Base-by-base conservation (phyloP, 2,797 vertebrate species). In the Acomys russatus region DNA sequence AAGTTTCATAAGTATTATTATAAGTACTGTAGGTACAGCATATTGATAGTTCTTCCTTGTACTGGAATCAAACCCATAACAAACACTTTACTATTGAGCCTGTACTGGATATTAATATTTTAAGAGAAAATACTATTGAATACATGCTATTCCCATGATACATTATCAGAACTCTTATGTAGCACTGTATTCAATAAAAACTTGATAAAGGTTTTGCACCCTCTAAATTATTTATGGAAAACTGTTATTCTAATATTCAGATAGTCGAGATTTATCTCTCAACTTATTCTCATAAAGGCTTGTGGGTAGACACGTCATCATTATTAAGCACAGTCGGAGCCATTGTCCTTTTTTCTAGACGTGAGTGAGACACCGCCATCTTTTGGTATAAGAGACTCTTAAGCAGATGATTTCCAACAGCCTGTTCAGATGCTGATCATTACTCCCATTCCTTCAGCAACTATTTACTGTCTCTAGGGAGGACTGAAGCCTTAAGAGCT, bases 101-200 rank as follows among this genome's bases (percentile, higher is more conserved):
- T 74, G 9, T 61, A 35, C 49, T 35, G 11, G 11, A 87, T 35
- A 28, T 87, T 87, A 22, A 6, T 38, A 35, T 82, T 93, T 63
- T 35, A 80, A 91, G 77, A 22, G 33, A 66, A 94, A 91, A 56
- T 85, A 73, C 2, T 78, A 14, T 70, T 85, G n/a, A 68, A 85
- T n/a, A 14, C 54, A 3, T 54, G 25, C 63, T 86, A 54, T 12
- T 51, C 49, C 49, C 38, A 51, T 11, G 17, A 44, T 44, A 89
- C 44, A 2, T 84, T 86, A 8, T 89, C 54, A 63, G 49, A 80
- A 44, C 54, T 79, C 79, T 66, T 17, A 82, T 74, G 11, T 20
- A 70, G 35, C 9, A 61, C 3, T 88, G 1, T 63, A 15, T 38
- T 30, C 91, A 59, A 38, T 63, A 51, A 88, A 84, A 25, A 63